Evolutionary conservation across 2,113 vertebrate genomes (phyloP), one percentile per base, ranked within the genome.

Genomic region (Aramus guarauna): DNA sequence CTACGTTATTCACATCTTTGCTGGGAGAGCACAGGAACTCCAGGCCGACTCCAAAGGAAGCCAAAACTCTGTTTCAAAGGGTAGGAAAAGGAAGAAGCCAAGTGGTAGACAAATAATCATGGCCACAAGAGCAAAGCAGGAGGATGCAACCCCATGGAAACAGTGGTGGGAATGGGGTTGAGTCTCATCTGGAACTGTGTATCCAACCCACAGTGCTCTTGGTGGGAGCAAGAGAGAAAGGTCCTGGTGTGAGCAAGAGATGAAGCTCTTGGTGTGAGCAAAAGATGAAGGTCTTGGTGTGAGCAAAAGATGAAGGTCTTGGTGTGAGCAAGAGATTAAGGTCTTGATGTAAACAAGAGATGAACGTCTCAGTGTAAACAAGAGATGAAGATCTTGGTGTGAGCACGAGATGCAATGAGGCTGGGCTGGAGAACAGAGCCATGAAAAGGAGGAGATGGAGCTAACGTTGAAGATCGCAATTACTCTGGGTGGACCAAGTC

Each of bases 11-110:
- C 68, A n/a, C 43, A 21, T 41, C n/a, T 78, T 55, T 63, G 17
- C 29, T 1, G 1, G 60, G 43, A 72, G 66, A 23, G 41, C 2
- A 2, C 68, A 92, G 83, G 83, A 96, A 88, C 52, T 88, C 50
- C 45, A 8, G 62, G 88, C 48, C 91, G 81, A 67, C 78, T 94
- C 82, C 47, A 89, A 91, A 92, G 94, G 94, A 96, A 97, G 84
- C 29, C 34, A 77, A 78, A 60, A 19, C 5, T 4, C 30, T 9
- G 22, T 89, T 94, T 94, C 86, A 96, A 96, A 91, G 83, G 32
- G 80, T 74, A 71, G 95, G 96, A 94, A 97, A 86, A 92, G 95
- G 94, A 97, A 97, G 83, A 63, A 73, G 55, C 50, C 60, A 37
- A 84, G 63, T 24, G 78, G 27, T 59, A 77, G 68, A 68, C 76